A percentile compares a stretch with the other conserved stretches of the same genome.
phyloP scores from a whole-genome alignment of 2,888 invertebrate genomes.

The Tachina fera region DNA sequence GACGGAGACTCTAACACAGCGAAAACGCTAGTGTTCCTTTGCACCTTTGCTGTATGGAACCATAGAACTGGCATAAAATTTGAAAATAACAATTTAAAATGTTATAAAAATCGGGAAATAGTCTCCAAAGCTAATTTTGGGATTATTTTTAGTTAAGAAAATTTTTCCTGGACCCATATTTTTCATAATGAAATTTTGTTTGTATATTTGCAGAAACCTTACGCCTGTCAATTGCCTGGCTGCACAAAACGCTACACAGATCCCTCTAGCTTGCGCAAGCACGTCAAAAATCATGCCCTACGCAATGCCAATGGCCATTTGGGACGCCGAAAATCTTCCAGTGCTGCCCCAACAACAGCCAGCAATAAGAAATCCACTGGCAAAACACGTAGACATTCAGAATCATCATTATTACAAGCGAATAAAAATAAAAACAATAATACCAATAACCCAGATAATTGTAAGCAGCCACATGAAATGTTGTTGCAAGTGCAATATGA shows the following conservation, averaged over 20 bases:
- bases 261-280: constrained; percentile 95
- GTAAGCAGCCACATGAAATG: constrained; percentile 44
- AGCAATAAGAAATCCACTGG: constrained; percentile 53
- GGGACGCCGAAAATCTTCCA: constrained; percentile 81
- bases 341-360: constrained; percentile 60
- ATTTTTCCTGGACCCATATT: background rate
- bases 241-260: constrained; percentile 97
- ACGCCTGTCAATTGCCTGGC: constrained; percentile 93
- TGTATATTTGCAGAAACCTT: constrained; percentile 89
- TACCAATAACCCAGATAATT: constrained; percentile 56
- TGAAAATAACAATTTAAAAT: too few relatives aligned
- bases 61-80: too few relatives aligned
- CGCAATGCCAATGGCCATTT: constrained; percentile 79
- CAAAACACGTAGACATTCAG: constrained; percentile 72
- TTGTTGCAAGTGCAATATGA: constrained; percentile 60
- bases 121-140: too few relatives aligned
- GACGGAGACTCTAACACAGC: too few relatives aligned
- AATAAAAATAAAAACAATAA: constrained; percentile 54
- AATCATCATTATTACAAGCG: constrained; percentile 58
- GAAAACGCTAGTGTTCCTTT: too few relatives aligned
- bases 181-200: background rate
- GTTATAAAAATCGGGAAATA: too few relatives aligned
- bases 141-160: background rate
- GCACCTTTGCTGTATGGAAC: too few relatives aligned
- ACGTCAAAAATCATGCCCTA: constrained; percentile 91